Evolutionary conservation across 1,140 invertebrate species (phyloP), one percentile per base, ranked within the genome.

Genomic region (Orchesella cincta): DNA sequence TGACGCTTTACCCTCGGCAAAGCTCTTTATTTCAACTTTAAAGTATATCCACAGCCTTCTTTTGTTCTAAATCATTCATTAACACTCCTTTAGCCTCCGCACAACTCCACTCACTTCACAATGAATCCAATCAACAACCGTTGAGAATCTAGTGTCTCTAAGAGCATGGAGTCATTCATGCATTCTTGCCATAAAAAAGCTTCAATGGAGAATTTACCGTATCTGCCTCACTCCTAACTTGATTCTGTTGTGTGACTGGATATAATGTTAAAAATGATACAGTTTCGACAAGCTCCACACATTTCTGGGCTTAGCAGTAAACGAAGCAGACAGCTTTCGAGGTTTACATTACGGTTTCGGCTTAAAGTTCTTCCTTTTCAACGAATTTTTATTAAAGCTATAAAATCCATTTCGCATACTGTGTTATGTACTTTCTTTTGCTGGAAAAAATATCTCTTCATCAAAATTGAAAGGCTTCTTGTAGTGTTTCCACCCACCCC

Each of bases 31-130:
- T 18, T 57, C 52, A 14, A n/a, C 23, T 57, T 57, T 46, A 12
- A 46, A 46, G n/a, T n/a, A 46, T 20, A 46, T 46, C 20, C 39
- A 46, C 39, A 46, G 39, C 23, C 52, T 26, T n/a, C 3, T n/a
- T 57, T 57, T 57, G 52, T 57, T 57, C 52, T 57, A 57, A 57
- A 57, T 57, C 52, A 57, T 57, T 57, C 52, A 57, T 57, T 57
- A 23, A 12, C 52, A 57, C 52, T 23, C 52, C 8, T 57, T n/a
- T 26, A n/a, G 8, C 5, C 23, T 57, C 52, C 52, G 52, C 52
- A 14, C 52, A 57, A 14, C 23, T 57, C 52, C 14, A 3, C 23
- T 23, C 52, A 57, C n/a, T n/a, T n/a, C 23, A 57, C 52, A 57
- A 57, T 57, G 14, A 57, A 14, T 57, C 23, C 52, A 57, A 57